Evolutionary conservation across 2,113 vertebrate species (phyloP).

Genomic region (Suncus etruscus): DNA sequence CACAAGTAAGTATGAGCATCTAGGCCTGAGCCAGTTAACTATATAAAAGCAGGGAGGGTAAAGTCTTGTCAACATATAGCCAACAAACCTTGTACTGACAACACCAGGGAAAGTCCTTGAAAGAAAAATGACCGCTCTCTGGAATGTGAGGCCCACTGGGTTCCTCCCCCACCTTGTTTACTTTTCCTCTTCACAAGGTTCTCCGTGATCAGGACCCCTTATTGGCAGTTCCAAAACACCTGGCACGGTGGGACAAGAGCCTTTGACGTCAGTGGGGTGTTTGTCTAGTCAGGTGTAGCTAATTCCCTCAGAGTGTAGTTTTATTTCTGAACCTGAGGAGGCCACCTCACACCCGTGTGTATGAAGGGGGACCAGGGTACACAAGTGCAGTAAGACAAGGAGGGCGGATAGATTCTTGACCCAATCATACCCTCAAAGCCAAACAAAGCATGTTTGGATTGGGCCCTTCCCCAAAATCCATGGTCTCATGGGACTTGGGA

Average conservation of each 20-base stretch:
- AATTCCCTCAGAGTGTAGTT: slow-evolving; percentile 63
- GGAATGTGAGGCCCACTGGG: slow-evolving; percentile 26
- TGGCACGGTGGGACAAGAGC: slow-evolving; percentile 1
- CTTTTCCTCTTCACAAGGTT: slow-evolving; percentile 58
- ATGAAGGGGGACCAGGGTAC: neutral
- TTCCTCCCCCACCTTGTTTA: slow-evolving; percentile 43
- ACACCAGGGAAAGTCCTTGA: neutral
- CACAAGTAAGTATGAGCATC: neutral
- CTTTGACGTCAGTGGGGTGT: slow-evolving; percentile 73
- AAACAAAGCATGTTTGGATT: slow-evolving; percentile 75
- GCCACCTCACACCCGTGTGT: neutral
- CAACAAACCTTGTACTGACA: neutral
- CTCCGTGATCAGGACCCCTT: slow-evolving; percentile 54
- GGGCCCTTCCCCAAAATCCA: slow-evolving; percentile 33
- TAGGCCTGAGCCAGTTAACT: neutral
- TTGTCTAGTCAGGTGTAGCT: slow-evolving; percentile 77
- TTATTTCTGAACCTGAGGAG: slow-evolving; percentile 39
- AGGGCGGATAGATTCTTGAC: slow-evolving; percentile 40
- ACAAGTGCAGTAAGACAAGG: neutral
- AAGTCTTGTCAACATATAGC: neutral
- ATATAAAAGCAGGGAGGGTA: neutral
- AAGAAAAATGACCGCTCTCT: neutral
- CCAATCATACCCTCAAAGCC: slow-evolving; percentile 45
- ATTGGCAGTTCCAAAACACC: slow-evolving; percentile 61
- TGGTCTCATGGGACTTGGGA: neutral